These are phyloP conservation scores for Sebastes aleutianus DNA, from an alignment of 2,797 vertebrate genomes.

Conservation along the genomic window DNA sequence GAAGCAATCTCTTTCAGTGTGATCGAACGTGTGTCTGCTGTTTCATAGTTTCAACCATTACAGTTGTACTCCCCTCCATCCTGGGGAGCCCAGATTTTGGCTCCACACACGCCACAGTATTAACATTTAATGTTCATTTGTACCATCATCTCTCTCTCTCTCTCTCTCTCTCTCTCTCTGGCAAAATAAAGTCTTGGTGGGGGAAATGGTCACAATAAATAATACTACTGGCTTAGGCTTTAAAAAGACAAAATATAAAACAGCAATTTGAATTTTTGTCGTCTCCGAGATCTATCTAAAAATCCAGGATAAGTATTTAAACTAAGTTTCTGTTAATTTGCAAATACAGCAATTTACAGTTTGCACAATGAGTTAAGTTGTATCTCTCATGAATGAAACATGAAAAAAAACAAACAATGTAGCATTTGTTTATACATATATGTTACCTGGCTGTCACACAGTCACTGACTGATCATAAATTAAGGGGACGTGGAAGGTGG, in stretches of 20 bases:
- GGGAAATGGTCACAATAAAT: constrained; percentile 54
- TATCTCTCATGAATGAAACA: constrained; percentile 62
- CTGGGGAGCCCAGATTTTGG: neutral
- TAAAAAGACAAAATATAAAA: constrained; percentile 67
- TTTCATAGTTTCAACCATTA: neutral
- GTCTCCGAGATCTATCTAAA: constrained; percentile 40
- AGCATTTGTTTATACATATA: constrained; percentile 71
- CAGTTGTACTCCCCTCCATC: neutral
- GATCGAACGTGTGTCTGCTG: neutral
- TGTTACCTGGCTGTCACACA: constrained; percentile 79
- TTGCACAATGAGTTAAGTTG: constrained; percentile 68
- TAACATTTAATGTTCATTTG: constrained; percentile 3
- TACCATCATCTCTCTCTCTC: constrained; percentile 17
- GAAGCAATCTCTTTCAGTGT: constrained; percentile 1
- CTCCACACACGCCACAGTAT: neutral
- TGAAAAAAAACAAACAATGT: constrained; percentile 50
- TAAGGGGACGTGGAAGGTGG: constrained; percentile 61
- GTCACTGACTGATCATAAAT: constrained; percentile 84
- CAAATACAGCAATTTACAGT: constrained; percentile 77
- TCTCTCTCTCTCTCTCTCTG: constrained; percentile 17
- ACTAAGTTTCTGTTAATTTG: constrained; percentile 57
- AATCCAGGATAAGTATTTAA: constrained; percentile 51
- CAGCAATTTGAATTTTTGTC: constrained; percentile 45
- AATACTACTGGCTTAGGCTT: constrained; percentile 46
- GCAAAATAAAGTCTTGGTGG: constrained; percentile 22